These are phyloP conservation scores for Squalus acanthias DNA, from an alignment of 2,797 vertebrate genomes.

Conservation along the genomic window DNA sequence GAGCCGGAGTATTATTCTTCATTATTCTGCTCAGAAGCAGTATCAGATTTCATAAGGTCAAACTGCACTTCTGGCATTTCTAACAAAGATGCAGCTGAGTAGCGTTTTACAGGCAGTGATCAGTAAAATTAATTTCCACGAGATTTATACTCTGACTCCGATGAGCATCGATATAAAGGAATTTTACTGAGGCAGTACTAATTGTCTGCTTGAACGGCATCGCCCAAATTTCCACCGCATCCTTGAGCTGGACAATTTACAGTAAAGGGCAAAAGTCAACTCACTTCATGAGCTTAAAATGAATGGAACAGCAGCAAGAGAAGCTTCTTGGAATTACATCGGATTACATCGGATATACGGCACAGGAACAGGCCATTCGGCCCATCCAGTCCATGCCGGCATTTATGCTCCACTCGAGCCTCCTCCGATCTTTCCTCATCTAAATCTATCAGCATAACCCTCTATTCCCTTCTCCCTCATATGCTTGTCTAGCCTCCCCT, in stretches of 20 bases:
- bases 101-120: slow-evolving; percentile 6
- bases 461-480: too few species aligned
- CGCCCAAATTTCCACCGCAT: not conserved
- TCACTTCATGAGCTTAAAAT: not conserved
- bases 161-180: not conserved
- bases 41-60: slow-evolving; percentile 33
- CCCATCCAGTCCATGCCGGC: too few species aligned
- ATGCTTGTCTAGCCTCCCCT: too few species aligned
- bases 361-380: too few species aligned
- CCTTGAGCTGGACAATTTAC: not conserved
- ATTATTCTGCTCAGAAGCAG: not conserved
- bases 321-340: not conserved
- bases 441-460: too few species aligned
- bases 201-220: not conserved
- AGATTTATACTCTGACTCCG: not conserved
- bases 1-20: not conserved
- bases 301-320: not conserved
- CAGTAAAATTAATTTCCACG: not conserved
- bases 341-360: too few species aligned
- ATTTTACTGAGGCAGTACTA: not conserved
- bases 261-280: not conserved
- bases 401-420: too few species aligned
- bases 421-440: too few species aligned
- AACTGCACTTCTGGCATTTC: not conserved
- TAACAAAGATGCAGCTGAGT: not conserved